Base-by-base conservation (phyloP, 2,797 vertebrate species). In the Sciurus carolinensis region DNA sequence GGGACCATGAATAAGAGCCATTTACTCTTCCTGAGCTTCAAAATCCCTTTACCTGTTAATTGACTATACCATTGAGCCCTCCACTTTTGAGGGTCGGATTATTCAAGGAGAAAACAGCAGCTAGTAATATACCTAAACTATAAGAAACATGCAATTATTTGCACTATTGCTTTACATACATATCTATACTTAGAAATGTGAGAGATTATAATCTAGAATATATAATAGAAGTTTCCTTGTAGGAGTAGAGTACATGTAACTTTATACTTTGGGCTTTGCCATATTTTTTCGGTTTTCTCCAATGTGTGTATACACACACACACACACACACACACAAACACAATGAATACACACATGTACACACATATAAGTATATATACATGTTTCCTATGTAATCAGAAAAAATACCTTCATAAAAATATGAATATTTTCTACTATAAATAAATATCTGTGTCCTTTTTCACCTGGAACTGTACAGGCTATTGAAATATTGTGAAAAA, bases 231-330 rank as follows among this genome's bases (percentile, higher is more conserved):
- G 2, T 39, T 89, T 71, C 26, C 36, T 90, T 50, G 18, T 84
- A 15, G 79, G 91, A 1, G 10, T 28, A 54, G 7, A 18, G 13
- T 83, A 18, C 36, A 71, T 11, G 1, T 15, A 90, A 52, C 59
- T 94, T 57, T 84, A 87, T 67, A 87, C 52, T 36, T 80, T 87
- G 33, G 28, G 5, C 3, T 93, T 96, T 90, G 66, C 57, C n/a
- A 62, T 24, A 67, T 15, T 81, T 91, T 79, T 18, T 91, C n/a
- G 66, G 7, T 90, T 93, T 91, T 95, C 71, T 75, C 47, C 11
- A 44, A 44, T 12, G 3, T 66, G 1, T 73, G n/a, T 76, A 47
- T 39, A 10, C 20, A 2, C 54, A 1, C 62, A 0, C 67, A 6
- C 28, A 39, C 54, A 0, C 67, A 6, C 44, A 47, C 62, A 0